These are phyloP conservation scores for Melanotaenia trifasciata DNA, from an alignment of 2,797 vertebrate genomes.

Conservation along the genomic window DNA sequence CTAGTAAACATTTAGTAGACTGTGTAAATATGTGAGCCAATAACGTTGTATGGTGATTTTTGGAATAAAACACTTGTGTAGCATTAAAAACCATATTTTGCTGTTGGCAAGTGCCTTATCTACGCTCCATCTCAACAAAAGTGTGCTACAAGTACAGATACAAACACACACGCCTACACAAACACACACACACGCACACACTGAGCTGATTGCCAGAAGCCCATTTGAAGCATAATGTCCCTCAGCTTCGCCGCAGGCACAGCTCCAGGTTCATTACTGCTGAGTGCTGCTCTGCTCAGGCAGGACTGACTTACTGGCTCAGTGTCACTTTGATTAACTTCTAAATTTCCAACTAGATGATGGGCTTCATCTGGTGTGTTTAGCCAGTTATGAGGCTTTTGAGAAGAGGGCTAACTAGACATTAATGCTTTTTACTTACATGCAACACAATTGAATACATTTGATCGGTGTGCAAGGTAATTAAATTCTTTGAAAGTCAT, in stretches of 20 bases:
- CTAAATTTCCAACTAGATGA: slow-evolving; percentile 54
- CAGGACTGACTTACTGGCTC: slow-evolving; percentile 64
- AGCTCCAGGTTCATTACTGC: slow-evolving; percentile 73
- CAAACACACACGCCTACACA: slow-evolving; percentile 45
- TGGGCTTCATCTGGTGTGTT: slow-evolving; percentile 44
- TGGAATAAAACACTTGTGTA: slow-evolving; percentile 58
- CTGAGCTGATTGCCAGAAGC: slow-evolving; percentile 61
- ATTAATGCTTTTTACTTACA: slow-evolving; percentile 8
- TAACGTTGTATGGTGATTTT: slow-evolving; percentile 16
- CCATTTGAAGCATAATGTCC: slow-evolving; percentile 65
- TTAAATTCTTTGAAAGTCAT: slow-evolving; percentile 25
- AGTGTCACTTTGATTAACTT: slow-evolving; percentile 63
- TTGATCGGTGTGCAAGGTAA: slow-evolving; percentile 11
- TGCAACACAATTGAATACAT: slow-evolving; percentile 3
- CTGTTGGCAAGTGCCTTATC: slow-evolving; percentile 60
- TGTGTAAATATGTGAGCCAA: slow-evolving; percentile 14
- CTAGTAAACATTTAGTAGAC: background rate
- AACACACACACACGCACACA: slow-evolving; percentile 35
- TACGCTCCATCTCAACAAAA: slow-evolving; percentile 52
- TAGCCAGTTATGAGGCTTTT: slow-evolving; percentile 30
- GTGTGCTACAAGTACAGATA: slow-evolving; percentile 31
- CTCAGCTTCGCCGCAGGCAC: slow-evolving; percentile 65
- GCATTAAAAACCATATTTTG: slow-evolving; percentile 63
- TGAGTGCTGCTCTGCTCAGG: slow-evolving; percentile 64
- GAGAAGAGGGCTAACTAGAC: slow-evolving; percentile 25